Percentiles rank a stretch among this genome's conserved stretches.
These are phyloP conservation scores for Ochotona curzoniae DNA, from an alignment of 2,113 vertebrate genomes.

Conservation along the genomic window DNA sequence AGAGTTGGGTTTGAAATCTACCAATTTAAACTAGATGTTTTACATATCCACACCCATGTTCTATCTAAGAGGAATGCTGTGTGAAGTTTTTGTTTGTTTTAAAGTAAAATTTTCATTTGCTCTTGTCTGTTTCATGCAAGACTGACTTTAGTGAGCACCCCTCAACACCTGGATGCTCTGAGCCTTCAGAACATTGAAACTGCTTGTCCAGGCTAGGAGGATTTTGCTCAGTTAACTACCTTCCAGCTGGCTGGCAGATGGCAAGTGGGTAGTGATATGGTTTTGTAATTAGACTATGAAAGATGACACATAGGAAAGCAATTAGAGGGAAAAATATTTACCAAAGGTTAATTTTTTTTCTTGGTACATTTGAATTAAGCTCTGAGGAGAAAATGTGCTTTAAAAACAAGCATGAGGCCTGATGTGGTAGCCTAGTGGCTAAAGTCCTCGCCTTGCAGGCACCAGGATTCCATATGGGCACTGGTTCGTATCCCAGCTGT, in stretches of 20 bases:
- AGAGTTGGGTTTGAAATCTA: not conserved
- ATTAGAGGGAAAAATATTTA: constrained; percentile 74
- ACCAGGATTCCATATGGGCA: too few species aligned
- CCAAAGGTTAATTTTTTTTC: constrained; percentile 71
- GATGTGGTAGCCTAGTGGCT: too few species aligned
- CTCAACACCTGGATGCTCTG: not conserved
- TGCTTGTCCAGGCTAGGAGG: not conserved
- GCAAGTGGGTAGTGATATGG: constrained; percentile 52
- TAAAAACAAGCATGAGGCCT: not conserved
- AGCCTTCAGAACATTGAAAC: constrained; percentile 58
- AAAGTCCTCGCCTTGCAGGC: too few species aligned
- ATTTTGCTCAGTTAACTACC: constrained; percentile 68
- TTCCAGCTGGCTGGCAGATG: constrained; percentile 60
- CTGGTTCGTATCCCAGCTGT: too few species aligned
- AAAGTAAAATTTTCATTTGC: not conserved
- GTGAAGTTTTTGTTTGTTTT: constrained; percentile 38
- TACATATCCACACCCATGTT: not conserved
- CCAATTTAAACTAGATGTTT: not conserved
- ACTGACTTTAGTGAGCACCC: constrained; percentile 14
- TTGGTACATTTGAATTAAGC: constrained; percentile 65
- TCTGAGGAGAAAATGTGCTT: not conserved
- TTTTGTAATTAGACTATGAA: constrained; percentile 66
- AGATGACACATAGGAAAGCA: constrained; percentile 47
- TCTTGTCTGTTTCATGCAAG: not conserved
- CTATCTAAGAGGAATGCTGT: not conserved